Evolutionary conservation across 2,113 vertebrate genomes (phyloP).

Genomic region (Phodopus roborovskii): DNA sequence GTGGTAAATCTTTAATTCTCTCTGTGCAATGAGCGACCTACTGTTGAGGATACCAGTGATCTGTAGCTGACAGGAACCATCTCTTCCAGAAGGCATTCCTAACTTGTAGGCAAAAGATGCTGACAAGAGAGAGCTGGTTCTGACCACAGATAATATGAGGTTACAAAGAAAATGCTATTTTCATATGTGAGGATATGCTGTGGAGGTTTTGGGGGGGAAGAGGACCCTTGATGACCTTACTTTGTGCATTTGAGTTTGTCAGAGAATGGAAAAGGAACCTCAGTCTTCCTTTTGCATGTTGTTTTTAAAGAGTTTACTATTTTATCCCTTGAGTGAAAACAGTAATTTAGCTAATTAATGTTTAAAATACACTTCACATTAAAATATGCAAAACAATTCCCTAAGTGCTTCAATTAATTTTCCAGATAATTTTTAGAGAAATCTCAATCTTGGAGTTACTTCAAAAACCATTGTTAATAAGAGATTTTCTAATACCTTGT

Average conservation of each 20-base stretch:
- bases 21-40: not conserved
- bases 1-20: not conserved
- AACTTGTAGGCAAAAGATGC: not conserved
- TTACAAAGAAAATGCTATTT: not conserved
- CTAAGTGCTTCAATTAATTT: constrained; percentile 44
- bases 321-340: not conserved
- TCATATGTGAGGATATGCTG: not conserved
- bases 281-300: not conserved
- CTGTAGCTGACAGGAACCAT: not conserved
- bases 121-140: no score
- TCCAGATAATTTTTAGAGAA: constrained; percentile 24
- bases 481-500: not conserved
- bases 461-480: not conserved
- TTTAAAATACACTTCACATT: constrained; percentile 23
- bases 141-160: not conserved
- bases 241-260: not conserved
- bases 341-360: not conserved
- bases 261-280: not conserved
- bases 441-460: not conserved
- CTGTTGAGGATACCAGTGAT: not conserved
- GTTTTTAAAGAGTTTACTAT: not conserved
- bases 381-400: not conserved
- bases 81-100: not conserved
- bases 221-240: not conserved
- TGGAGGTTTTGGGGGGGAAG: no score